Conservation (phyloP, 1,140 invertebrate species). For the Micrasema minimum region DNA sequence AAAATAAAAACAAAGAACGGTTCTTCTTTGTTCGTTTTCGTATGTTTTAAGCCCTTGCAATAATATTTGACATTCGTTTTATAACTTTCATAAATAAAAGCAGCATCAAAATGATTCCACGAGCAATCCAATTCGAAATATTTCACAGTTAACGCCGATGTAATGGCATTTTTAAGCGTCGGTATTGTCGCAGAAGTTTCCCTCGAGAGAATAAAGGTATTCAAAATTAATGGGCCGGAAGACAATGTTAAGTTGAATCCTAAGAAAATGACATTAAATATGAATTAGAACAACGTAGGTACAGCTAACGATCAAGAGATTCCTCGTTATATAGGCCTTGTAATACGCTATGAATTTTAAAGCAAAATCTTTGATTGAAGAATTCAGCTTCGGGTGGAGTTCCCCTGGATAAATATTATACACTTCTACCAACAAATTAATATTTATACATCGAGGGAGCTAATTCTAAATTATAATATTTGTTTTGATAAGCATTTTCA, state of each 20-base stretch:
- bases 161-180: conserved; percentile 40
- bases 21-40: too few species aligned
- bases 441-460: too few species aligned
- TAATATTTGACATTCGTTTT: conserved; percentile 1
- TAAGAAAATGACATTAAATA: conserved; percentile 53
- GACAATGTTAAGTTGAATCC: conserved; percentile 50
- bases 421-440: too few species aligned
- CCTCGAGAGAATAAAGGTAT: conserved; percentile 47
- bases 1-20: too few species aligned
- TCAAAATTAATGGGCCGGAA: conserved; percentile 53
- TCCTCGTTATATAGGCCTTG: conserved; percentile 24
- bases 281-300: conserved; percentile 47
- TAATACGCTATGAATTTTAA: conserved; percentile 52
- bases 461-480: too few species aligned
- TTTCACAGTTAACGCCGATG: conserved; percentile 43
- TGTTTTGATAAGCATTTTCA: too few species aligned
- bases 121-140: conserved; percentile 24
- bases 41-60: too few species aligned
- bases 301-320: conserved; percentile 38
- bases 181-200: conserved; percentile 30
- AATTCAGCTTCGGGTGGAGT: conserved; percentile 20
- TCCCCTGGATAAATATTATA: too few species aligned
- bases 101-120: not conserved
- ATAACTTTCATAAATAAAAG: conserved; percentile 3
- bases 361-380: conserved; percentile 42